Evolutionary conservation across 2,888 invertebrate species (phyloP).

Genomic region (Chloromyia formosa): DNA sequence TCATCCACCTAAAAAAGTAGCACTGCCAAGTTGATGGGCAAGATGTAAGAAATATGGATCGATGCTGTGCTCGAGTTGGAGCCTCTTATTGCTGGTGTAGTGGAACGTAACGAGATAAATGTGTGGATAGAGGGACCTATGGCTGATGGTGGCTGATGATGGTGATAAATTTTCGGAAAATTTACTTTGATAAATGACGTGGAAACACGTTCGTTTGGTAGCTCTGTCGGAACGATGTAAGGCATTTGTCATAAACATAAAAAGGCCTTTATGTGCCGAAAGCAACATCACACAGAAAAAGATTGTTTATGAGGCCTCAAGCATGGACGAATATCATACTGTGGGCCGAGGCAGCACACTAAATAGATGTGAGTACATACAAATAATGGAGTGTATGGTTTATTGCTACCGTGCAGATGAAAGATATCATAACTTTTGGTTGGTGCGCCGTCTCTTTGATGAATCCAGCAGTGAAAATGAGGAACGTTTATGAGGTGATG

Average conservation of each 20-base stretch:
- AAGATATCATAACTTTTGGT: slow-evolving; percentile 31
- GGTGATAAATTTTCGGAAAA: slow-evolving; percentile 50
- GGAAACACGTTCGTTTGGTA: slow-evolving; percentile 51
- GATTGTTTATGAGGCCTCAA: slow-evolving; percentile 34
- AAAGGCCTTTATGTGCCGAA: slow-evolving; percentile 37
- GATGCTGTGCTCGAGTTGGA: no score
- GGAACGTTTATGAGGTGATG: no score
- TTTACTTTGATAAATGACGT: slow-evolving; percentile 52
- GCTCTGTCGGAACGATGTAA: slow-evolving; percentile 47
- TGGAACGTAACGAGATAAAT: neutral
- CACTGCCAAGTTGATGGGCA: no score
- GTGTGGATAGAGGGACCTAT: neutral
- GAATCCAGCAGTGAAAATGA: no score
- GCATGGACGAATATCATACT: neutral
- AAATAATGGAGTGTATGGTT: slow-evolving; percentile 16
- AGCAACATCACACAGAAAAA: slow-evolving; percentile 4
- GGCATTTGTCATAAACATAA: slow-evolving; percentile 47
- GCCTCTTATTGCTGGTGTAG: no score
- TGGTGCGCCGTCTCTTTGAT: no score
- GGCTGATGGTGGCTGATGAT: slow-evolving; percentile 32
- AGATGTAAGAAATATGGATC: no score
- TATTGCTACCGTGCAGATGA: slow-evolving; percentile 43
- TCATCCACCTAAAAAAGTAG: no score
- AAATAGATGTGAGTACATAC: neutral
- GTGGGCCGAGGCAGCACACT: neutral